Conservation (phyloP, 2,113 vertebrate genomes). For the Leucopsar rothschildi region DNA sequence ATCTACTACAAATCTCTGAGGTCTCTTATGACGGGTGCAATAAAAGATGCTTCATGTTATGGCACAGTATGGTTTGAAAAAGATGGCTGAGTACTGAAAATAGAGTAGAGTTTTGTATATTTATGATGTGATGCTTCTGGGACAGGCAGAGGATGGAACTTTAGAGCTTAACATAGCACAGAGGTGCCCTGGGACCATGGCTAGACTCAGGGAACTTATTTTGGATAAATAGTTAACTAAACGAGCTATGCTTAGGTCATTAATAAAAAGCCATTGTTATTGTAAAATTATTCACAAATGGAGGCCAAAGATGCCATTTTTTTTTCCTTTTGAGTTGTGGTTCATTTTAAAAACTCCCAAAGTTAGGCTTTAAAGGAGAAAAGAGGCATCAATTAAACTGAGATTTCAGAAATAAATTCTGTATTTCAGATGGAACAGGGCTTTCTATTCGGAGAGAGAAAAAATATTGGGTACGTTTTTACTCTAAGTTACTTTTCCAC, state of each 20-base stretch:
- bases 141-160: not conserved
- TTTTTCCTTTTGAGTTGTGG: not conserved
- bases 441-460: not conserved
- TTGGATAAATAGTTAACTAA: not conserved
- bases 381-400: not conserved
- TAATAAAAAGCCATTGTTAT: not conserved
- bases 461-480: not conserved
- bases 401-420: not conserved
- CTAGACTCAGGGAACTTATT: not conserved
- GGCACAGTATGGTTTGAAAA: not conserved
- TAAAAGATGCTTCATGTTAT: not conserved
- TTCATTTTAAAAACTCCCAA: not conserved
- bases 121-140: not conserved
- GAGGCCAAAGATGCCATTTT: not conserved
- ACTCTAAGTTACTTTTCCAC: not conserved
- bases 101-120: not conserved
- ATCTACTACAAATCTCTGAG: not conserved
- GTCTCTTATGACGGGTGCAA: not conserved
- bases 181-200: too few relatives aligned
- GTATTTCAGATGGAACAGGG: not conserved
- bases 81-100: not conserved
- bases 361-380: not conserved
- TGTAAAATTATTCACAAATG: not conserved
- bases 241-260: not conserved
- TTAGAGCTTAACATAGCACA: not conserved